Percentiles rank a stretch among this genome's conserved stretches.
Conservation (phyloP, 2,888 invertebrate genomes). For the Mechanitis messenoides region DNA sequence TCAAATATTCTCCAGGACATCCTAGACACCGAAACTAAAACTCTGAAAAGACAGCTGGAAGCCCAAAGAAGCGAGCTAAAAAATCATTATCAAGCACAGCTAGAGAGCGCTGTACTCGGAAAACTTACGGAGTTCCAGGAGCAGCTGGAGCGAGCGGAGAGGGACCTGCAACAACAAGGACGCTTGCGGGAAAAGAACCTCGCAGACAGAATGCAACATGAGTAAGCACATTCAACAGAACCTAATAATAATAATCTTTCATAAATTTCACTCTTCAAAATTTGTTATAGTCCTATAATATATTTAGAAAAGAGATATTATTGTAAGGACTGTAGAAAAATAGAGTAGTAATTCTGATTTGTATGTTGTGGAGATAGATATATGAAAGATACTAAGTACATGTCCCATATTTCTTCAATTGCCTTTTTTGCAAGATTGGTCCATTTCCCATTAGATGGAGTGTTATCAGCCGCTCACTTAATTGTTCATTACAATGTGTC, state of each 20-base stretch:
- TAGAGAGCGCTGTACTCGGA: constrained; percentile 84
- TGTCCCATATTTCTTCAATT: too few relatives aligned
- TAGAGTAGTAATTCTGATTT: too few relatives aligned
- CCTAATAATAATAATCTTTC: too few relatives aligned
- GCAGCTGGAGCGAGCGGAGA: constrained; percentile 83
- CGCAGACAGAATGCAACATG: constrained; percentile 39
- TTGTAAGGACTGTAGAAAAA: too few relatives aligned
- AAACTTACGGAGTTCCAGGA: constrained; percentile 85
- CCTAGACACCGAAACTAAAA: constrained; percentile 74
- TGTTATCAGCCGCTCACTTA: background rate
- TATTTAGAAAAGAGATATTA: too few relatives aligned
- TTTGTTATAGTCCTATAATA: too few relatives aligned
- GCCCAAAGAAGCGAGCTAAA: constrained; percentile 81
- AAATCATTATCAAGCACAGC: constrained; percentile 86
- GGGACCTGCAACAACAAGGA: constrained; percentile 73
- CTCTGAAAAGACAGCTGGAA: constrained; percentile 73
- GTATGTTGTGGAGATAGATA: too few relatives aligned
- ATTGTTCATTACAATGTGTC: background rate
- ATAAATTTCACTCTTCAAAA: too few relatives aligned
- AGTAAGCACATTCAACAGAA: too few relatives aligned
- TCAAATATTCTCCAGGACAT: constrained; percentile 48
- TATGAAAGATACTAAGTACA: too few relatives aligned
- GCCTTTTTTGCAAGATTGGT: too few relatives aligned
- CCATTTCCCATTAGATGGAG: too few relatives aligned
- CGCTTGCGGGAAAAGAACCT: constrained; percentile 79